Evolutionary conservation across 2,113 vertebrate species (phyloP).

Genomic region (Gorsachius goisagi): DNA sequence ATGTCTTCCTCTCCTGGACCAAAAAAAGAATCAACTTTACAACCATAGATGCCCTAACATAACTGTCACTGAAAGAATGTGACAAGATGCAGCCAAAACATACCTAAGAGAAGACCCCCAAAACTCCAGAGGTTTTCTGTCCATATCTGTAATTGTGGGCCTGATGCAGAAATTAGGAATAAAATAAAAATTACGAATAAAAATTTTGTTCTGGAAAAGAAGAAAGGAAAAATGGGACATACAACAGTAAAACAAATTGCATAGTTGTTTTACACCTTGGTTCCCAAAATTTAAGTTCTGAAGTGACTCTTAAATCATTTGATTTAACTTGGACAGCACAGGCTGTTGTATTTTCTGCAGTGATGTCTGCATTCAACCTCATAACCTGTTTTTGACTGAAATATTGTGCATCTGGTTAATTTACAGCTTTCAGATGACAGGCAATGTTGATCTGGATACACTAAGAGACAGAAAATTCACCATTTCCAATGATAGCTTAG

Average conservation of each 20-base stretch:
- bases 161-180: slow-evolving; percentile 52
- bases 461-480: not conserved
- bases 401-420: not conserved
- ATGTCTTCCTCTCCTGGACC: not conserved
- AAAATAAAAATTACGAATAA: slow-evolving; percentile 55
- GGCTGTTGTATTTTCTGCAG: not conserved
- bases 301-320: not conserved
- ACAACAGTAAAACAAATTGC: slow-evolving; percentile 18
- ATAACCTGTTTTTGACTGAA: not conserved
- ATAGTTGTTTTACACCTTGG: not conserved
- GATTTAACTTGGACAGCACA: not conserved
- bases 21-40: not conserved
- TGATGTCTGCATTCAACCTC: not conserved
- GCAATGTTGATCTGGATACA: not conserved
- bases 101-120: slow-evolving; percentile 57
- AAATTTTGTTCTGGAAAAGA: slow-evolving; percentile 45
- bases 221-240: slow-evolving; percentile 41
- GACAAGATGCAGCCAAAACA: slow-evolving; percentile 55
- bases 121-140: slow-evolving; percentile 61
- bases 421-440: not conserved
- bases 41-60: not conserved
- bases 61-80: slow-evolving; percentile 48
- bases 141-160: slow-evolving; percentile 55
- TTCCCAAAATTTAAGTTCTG: not conserved
- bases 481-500: not conserved